Conservation (phyloP, 2,113 vertebrate species). For the Mesitornis unicolor region DNA sequence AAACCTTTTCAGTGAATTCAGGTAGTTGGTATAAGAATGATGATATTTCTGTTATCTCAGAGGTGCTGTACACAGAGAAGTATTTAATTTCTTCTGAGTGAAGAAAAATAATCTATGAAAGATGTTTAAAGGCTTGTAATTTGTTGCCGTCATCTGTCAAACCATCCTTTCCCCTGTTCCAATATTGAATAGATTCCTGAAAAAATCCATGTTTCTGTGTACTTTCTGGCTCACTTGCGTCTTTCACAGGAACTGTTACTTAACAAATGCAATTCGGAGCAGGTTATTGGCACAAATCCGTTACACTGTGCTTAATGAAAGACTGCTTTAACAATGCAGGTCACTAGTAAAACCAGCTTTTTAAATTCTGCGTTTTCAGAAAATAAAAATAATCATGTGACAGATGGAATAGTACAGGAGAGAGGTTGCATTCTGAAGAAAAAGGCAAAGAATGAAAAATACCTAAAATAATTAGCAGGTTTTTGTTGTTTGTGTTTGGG, state of each 20-base stretch:
- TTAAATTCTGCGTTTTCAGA: neutral
- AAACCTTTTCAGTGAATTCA: neutral
- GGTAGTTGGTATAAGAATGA: neutral
- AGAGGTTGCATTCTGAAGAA: neutral
- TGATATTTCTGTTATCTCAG: neutral
- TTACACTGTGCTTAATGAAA: neutral
- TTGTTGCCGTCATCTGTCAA: neutral
- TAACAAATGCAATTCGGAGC: neutral
- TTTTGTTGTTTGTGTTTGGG: too few relatives aligned
- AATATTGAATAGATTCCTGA: rapidly evolving
- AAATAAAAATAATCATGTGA: neutral
- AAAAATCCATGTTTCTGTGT: neutral
- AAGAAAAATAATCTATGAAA: neutral
- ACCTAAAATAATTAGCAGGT: neutral
- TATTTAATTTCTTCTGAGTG: neutral
- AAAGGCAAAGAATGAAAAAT: neutral
- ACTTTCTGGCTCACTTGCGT: neutral
- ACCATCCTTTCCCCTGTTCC: neutral
- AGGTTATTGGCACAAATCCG: neutral
- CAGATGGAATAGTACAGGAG: neutral
- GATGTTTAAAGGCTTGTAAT: neutral
- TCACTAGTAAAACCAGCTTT: neutral
- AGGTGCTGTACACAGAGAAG: neutral
- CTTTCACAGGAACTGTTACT: neutral
- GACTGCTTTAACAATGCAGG: neutral